phyloP scores from a whole-genome alignment of 2,888 invertebrate species.

The Drosophila ochracea region DNA sequence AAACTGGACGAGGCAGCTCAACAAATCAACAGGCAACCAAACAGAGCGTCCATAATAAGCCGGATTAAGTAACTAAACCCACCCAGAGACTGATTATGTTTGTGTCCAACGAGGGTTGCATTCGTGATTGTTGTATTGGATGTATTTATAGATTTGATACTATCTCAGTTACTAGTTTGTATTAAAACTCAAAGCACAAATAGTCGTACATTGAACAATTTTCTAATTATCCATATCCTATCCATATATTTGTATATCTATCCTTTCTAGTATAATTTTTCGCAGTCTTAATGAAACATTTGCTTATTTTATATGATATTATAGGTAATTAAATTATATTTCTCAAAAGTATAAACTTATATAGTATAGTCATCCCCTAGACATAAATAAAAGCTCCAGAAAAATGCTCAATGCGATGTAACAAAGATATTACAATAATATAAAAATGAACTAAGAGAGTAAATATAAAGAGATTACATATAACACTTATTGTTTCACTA shows the following conservation, averaged over 20 bases:
- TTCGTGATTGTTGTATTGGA: background rate
- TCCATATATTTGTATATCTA: background rate
- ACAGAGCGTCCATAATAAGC: conserved; percentile 75
- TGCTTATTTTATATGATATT: background rate
- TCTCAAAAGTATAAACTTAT: background rate
- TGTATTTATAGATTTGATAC: background rate
- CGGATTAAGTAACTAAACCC: conserved; percentile 70
- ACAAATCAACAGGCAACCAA: conserved; percentile 50
- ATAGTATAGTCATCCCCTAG: background rate
- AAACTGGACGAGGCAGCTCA: conserved; percentile 37
- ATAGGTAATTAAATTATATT: background rate
- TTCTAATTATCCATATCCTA: background rate
- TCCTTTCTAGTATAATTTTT: background rate
- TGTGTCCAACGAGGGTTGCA: conserved; percentile 37
- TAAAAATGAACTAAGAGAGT: background rate
- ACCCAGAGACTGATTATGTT: conserved; percentile 40
- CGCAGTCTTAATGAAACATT: background rate
- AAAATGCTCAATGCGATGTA: background rate
- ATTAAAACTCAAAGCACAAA: background rate
- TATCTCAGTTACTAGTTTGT: background rate
- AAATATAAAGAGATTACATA: background rate
- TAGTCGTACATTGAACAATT: background rate
- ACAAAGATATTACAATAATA: background rate
- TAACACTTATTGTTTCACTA: background rate
- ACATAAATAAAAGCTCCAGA: background rate